Base-by-base conservation (phyloP, 1,140 invertebrate species). In the Oncopodura yosiiana region DNA sequence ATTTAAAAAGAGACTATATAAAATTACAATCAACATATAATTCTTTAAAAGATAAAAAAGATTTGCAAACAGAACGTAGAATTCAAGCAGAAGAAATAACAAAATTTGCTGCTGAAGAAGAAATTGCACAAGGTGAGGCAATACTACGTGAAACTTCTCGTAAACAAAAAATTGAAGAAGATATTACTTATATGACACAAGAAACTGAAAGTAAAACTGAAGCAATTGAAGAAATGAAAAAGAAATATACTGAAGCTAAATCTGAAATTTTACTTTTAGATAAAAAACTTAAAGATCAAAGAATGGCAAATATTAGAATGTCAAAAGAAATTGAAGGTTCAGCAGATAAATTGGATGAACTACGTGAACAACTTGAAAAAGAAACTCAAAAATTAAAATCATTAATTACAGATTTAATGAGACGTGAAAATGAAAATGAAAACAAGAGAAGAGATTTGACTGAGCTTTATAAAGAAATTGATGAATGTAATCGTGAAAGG, bases 361-460 rank as follows among this genome's bases (percentile, higher is more conserved):
- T 19, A 11, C 26, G 18, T 19, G 19, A 21, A 21, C 24, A 8
- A 53, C 8, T n/a, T 37, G n/a, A 21, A 38, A 24, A 18, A 5
- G 27, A 30, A 21, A 12, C 32, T 36, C 5, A 19, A 9, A 43
- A 34, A 32, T 32, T 8, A 12, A 43, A 16, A 51, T 46, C 3
- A 16, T 38, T 3, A 27, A 29, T 21, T 38, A 21, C 26, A 60
- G 53, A n/a, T 52, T 30, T 11, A 39, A 8, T 26, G 53, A 21
- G 58, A 60, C 16, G 38, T 18, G 1, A 53, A 60, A 34, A 16
- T 43, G 1, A 36, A 48, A 1, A 26, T 26, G 11, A 21, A 32
- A 11, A 49, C 48, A 34, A 36, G 38, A 2, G 58, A 60, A 18
- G 55, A 60, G 32, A 18, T 60, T 52, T 21, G 36, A 18, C 12